A percentile compares a stretch with the other conserved stretches of the same genome.
Conservation (phyloP, 2,888 invertebrate species). For the Steinernema hermaphroditum region DNA sequence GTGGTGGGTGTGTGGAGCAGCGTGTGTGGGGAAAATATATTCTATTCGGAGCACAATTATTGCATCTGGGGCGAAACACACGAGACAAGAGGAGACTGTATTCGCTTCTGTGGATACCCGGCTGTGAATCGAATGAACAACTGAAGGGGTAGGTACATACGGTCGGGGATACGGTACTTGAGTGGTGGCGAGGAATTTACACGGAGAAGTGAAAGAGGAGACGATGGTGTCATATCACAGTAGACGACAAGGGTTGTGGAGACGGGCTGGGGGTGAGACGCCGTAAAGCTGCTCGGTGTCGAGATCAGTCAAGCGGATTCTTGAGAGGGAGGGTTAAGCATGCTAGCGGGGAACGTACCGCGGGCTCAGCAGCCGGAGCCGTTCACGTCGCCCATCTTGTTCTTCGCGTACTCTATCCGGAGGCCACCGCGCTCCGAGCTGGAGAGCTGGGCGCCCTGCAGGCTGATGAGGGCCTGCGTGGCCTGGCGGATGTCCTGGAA, state of each 20-base stretch:
- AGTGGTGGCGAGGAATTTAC: slow-evolving; percentile 2
- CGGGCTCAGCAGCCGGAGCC: slow-evolving; percentile 8
- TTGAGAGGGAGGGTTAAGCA: slow-evolving; percentile 20
- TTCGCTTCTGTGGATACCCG: slow-evolving; percentile 15
- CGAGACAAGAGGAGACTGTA: neutral
- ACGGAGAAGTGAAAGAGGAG: slow-evolving; percentile 13
- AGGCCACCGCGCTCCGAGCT: slow-evolving; percentile 90
- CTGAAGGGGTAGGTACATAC: slow-evolving; percentile 12
- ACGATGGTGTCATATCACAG: slow-evolving; percentile 28
- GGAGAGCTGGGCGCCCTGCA: slow-evolving; percentile 79
- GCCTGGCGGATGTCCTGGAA: slow-evolving; percentile 89
- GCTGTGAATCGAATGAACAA: slow-evolving; percentile 18
- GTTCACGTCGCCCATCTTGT: slow-evolving; percentile 87
- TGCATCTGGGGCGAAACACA: slow-evolving; percentile 15
- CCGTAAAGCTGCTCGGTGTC: slow-evolving; percentile 24
- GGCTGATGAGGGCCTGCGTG: slow-evolving; percentile 85
- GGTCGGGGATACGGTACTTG: slow-evolving; percentile 5
- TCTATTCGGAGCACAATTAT: slow-evolving; percentile 21
- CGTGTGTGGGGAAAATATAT: slow-evolving; percentile 25
- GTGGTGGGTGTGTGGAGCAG: neutral
- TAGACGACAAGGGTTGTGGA: slow-evolving; percentile 6
- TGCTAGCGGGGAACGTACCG: slow-evolving; percentile 16
- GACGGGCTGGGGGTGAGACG: slow-evolving; percentile 6
- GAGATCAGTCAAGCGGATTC: slow-evolving; percentile 25
- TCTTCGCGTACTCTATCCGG: slow-evolving; percentile 97